Base-by-base conservation (phyloP, 1,140 invertebrate species). In the Mylabris phalerata region DNA sequence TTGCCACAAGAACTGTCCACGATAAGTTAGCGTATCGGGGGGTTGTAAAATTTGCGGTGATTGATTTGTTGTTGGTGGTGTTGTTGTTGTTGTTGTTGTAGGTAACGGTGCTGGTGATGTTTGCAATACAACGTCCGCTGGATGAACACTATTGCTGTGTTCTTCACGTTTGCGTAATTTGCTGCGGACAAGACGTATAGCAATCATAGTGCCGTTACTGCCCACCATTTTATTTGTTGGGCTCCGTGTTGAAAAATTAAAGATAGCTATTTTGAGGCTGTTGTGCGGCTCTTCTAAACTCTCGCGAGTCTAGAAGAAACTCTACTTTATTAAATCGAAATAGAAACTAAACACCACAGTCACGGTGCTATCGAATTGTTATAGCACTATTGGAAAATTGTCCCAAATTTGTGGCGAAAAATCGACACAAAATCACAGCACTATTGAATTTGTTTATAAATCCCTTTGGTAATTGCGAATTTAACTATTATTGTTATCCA, bases 101-200 rank as follows among this genome's bases (percentile, higher is more conserved):
- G 63, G 46, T 40, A 61, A 52, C 7, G 63, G 59, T 10, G 68
- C 45, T 6, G 67, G 60, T 57, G 65, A 63, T n/a, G 83, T 80
- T 70, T 85, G 81, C 50, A 85, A 80, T 9, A 80, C 75, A 45
- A 83, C 79, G 66, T 83, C 83, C 49, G 84, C 79, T 7, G 83
- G 81, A 64, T 84, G 82, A 50, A 82, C 81, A 55, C 79, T 78
- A 66, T 82, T 80, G 59, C 81, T 79, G 72, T 85, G 82, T 67
- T 90, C 88, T 76, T 90, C 88, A 57, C 87, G 79, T 77, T 90
- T 90, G 67, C 87, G 82, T 76, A 90, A 81, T 78, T 90, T 91
- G 77, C 87, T 90, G 82, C 87, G 86, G 77, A 91, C 88, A 84
- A 90, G 85, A 77, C 87, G 87, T 71, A 90, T 87, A 68, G 88